A percentile compares a stretch with the other conserved stretches of the same genome.
Evolutionary conservation across 2,113 vertebrate genomes (phyloP).

Genomic region (Cyphomyrus plagiostoma): DNA sequence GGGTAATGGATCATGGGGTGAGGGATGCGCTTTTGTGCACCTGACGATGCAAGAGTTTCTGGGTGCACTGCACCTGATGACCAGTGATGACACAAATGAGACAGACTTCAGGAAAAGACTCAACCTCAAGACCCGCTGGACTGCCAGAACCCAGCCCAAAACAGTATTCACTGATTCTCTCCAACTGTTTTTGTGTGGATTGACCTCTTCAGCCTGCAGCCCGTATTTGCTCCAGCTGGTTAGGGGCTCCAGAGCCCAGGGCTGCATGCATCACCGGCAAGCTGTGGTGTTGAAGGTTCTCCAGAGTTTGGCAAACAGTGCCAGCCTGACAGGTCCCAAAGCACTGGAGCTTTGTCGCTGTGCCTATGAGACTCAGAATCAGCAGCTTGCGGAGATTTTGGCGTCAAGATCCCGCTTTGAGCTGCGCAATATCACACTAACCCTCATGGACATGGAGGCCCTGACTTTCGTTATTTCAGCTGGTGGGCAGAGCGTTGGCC

Average conservation of each 20-base stretch:
- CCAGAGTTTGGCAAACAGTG: conserved; percentile 50
- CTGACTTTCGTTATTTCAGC: conserved; percentile 66
- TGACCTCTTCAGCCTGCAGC: conserved; percentile 62
- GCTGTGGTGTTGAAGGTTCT: conserved; percentile 55
- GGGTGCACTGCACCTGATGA: conserved; percentile 75
- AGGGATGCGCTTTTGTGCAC: conserved; percentile 72
- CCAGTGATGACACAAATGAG: conserved; percentile 54
- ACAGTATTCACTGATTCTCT: conserved; percentile 65
- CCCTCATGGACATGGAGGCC: conserved; percentile 63
- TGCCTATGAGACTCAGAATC: conserved; percentile 70
- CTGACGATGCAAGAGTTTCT: conserved; percentile 84
- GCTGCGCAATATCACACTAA: conserved; percentile 74
- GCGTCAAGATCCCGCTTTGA: conserved; percentile 57
- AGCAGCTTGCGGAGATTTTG: conserved; percentile 48
- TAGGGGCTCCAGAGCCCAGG: conserved; percentile 20
- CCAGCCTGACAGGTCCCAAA: conserved; percentile 75
- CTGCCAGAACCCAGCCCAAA: conserved; percentile 60
- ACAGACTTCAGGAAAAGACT: conserved; percentile 59
- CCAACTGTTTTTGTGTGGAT: conserved; percentile 73
- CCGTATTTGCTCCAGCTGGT: conserved; percentile 57
- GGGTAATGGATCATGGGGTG: conserved; percentile 35
- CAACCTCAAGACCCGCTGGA: conserved; percentile 77
- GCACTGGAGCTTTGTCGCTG: conserved; percentile 76
- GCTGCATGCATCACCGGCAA: conserved; percentile 62
- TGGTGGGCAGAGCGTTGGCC: conserved; percentile 40